A percentile compares a stretch with the other conserved stretches of the same genome.
These are phyloP conservation scores for Cathartes aura DNA, from an alignment of 2,113 vertebrate genomes.

Conservation along the genomic window DNA sequence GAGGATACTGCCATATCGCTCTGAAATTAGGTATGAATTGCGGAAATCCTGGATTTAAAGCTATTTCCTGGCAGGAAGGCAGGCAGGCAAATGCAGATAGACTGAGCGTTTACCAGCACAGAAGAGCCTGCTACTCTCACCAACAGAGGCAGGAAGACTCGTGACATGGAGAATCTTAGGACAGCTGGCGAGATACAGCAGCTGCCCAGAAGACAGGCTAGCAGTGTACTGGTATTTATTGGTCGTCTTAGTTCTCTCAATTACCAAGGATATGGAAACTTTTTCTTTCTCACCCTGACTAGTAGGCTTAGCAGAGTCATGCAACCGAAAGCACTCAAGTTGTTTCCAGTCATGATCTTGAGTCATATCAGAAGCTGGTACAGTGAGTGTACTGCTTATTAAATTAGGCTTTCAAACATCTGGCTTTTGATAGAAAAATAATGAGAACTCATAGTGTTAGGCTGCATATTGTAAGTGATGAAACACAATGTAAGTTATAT, in stretches of 20 bases:
- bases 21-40: background rate
- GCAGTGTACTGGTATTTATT: background rate
- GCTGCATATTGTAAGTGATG: background rate
- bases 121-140: background rate
- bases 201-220: background rate
- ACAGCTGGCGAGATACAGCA: background rate
- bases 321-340: background rate
- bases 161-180: background rate
- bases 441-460: background rate
- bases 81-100: background rate
- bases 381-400: background rate
- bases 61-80: background rate
- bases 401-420: background rate
- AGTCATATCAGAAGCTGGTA: slow-evolving; percentile 10
- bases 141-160: background rate
- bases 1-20: background rate
- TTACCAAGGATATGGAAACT: background rate
- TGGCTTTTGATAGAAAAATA: background rate
- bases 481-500: background rate
- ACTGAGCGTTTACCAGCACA: background rate
- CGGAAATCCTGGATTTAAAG: slow-evolving; percentile 18
- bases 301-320: background rate
- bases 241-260: background rate
- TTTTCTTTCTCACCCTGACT: background rate
- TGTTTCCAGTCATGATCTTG: background rate